Base-by-base conservation (phyloP, 2,797 vertebrate genomes). In the Eidolon dupreanum region DNA sequence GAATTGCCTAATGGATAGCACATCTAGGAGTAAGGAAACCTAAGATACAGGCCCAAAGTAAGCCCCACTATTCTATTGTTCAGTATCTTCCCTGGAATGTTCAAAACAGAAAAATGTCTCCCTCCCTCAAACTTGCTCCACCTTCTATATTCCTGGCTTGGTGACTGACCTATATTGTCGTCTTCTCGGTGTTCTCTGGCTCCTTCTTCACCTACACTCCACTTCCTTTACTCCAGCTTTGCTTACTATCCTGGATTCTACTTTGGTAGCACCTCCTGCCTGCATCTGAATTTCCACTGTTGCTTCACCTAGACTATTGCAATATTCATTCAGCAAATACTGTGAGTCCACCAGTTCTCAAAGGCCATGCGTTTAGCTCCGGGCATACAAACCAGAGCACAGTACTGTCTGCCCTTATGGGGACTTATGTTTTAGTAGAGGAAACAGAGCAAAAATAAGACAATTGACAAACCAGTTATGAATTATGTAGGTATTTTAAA, bases 81-180 rank as follows among this genome's bases (percentile, higher is more conserved):
- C 36, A 19, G 59, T 22, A 55, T 53, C 57, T 28, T 31, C 33
- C 86, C 20, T 24, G 2, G 1, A 11, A 19, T 36, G 15, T 75
- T 85, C 31, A 19, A 22, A 84, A 71, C 31, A 70, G 59, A 61
- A 3, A 5, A 6, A 12, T 15, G 26, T 36, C 12, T n/a, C 10
- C 22, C 43, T 11, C 31, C 13, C 11, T 78, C 79, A 36, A 24
- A 63, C 68, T 36, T 70, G 57, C n/a, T 15, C 28, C 81, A 53
- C 22, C 55, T 49, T n/a, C 43, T 28, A 10, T 28, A 66, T 20
- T 71, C 33, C 71, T 31, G 65, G 70, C 75, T 8, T 13, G 5
- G 66, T 8, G 26, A 36, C 8, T 5, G 1, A 3, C 8, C 11
- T 12, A n/a, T 9, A 22, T 11, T 8, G 19, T 33, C 12, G 8